These are phyloP conservation scores for Labroides dimidiatus DNA, from an alignment of 2,797 vertebrate genomes.

Conservation along the genomic window DNA sequence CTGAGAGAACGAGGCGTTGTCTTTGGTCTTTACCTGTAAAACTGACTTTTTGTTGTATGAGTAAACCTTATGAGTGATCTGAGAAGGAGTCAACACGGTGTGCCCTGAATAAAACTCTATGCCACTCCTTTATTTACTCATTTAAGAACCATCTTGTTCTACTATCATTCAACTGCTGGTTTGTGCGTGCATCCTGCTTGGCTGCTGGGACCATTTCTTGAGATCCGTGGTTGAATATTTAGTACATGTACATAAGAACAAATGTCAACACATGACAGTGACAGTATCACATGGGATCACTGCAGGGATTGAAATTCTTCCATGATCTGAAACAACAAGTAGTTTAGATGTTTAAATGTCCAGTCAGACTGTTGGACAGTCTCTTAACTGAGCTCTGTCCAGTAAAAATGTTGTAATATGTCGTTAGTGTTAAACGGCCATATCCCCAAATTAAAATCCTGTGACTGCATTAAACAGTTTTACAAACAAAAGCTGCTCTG, in stretches of 20 bases:
- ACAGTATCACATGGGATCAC: no score
- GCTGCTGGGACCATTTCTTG: neutral
- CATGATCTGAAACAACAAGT: no score
- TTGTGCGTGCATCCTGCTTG: slow-evolving; percentile 16
- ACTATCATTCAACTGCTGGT: neutral
- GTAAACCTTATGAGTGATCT: neutral
- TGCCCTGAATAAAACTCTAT: slow-evolving; percentile 11
- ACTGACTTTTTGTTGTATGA: neutral
- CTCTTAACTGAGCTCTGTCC: neutral
- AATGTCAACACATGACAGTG: no score
- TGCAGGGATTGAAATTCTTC: no score
- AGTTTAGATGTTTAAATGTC: neutral
- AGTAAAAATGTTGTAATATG: neutral
- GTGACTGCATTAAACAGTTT: no score
- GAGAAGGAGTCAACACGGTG: slow-evolving; percentile 8
- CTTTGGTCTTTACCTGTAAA: no score
- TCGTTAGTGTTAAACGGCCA: no score
- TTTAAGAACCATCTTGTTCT: neutral
- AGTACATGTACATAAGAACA: no score
- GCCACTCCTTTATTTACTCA: slow-evolving; percentile 52
- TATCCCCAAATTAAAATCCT: no score
- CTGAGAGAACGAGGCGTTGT: neutral
- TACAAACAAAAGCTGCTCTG: no score
- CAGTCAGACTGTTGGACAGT: neutral
- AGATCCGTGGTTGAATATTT: neutral